Evolutionary conservation across 2,113 vertebrate species (phyloP), one percentile per base, ranked within the genome.

Genomic region (Daubentonia madagascariensis): DNA sequence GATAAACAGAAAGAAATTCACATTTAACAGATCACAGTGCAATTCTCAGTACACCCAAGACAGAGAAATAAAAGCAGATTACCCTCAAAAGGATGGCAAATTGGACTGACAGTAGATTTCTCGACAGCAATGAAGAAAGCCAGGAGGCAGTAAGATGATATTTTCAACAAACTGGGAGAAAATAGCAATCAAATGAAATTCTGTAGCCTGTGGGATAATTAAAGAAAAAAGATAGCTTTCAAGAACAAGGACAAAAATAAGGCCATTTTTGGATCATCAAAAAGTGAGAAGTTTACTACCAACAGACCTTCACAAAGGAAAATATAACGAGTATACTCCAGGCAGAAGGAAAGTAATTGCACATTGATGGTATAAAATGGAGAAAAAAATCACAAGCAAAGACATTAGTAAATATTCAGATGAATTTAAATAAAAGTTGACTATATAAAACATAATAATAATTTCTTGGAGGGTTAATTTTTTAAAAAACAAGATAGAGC

Each of bases 171-270:
- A 83, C 65, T 25, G 43, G 14, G 67, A 94, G 92, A 83, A 95
- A 97, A 85, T 86, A 85, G 59, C 70, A 89, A 67, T 11, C 73
- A 52, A 90, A 96, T 92, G 95, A 68, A 92, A 83, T 43, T 22
- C n/a, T 68, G 61, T 23, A 67, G 68, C 52, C 68, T 83, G 4
- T 48, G 72, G 78, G 85, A 94, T 45, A n/a, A 67, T 40, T 37
- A 40, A 61, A 50, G 48, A 68, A 84, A 75, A 63, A 61, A 35
- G 59, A 76, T 12, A 65, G n/a, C 70, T 79, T 84, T 90, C 40
- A 61, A 89, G 54, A 68, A 54, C 6, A 59, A 94, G 54, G 63
- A 86, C n/a, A 75, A 65, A 65, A 65, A 57, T n/a, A 32, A 84
- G 72, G 80, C 83, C 93, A 86, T 94, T 86, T 87, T 67, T 93